Evolutionary conservation across 2,888 invertebrate genomes (phyloP).

Genomic region (Ametastegia equiseti): DNA sequence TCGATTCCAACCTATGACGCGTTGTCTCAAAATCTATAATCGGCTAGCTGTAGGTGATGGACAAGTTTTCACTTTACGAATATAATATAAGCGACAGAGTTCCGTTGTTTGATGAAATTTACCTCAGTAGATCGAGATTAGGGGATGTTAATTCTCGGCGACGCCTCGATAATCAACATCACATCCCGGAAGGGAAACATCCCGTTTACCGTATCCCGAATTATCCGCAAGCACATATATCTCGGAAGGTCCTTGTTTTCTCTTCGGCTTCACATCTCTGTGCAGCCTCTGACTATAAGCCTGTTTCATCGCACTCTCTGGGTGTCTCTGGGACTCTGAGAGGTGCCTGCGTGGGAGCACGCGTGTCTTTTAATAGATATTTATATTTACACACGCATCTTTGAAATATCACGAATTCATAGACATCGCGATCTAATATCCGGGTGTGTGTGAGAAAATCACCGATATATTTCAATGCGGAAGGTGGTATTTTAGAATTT

Average conservation of each 20-base stretch:
- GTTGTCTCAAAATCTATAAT: not conserved
- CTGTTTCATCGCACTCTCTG: not conserved
- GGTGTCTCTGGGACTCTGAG: not conserved
- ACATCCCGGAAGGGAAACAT: not conserved
- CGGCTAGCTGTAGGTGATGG: not conserved
- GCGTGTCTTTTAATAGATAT: constrained; percentile 26
- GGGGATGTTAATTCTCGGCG: no score
- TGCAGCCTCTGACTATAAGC: not conserved
- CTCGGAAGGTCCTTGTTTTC: not conserved
- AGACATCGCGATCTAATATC: not conserved
- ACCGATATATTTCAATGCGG: not conserved
- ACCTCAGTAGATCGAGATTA: not conserved
- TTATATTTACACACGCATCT: not conserved
- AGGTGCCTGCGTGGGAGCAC: not conserved
- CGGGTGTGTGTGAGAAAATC: not conserved
- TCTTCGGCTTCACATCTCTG: not conserved
- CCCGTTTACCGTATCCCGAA: not conserved
- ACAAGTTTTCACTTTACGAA: not conserved
- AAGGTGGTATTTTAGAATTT: not conserved
- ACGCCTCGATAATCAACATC: no score
- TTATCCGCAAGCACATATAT: not conserved
- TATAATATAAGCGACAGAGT: not conserved
- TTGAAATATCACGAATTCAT: not conserved
- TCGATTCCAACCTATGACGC: not conserved
- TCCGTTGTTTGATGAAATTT: not conserved